Conservation (phyloP, 1,140 invertebrate species). For the Lanistes nyassanus region DNA sequence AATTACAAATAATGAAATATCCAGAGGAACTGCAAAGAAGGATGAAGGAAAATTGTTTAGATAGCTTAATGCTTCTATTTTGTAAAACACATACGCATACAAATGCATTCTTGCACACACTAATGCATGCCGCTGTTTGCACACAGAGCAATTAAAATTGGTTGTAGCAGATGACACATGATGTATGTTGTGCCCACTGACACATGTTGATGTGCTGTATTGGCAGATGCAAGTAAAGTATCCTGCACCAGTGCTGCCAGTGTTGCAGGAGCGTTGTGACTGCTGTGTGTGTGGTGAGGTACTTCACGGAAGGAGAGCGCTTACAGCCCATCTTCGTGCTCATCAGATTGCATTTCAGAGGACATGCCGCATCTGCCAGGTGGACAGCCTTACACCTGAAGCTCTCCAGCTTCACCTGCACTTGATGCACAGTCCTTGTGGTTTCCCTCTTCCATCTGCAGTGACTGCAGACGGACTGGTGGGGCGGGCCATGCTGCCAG, state of each 20-base stretch:
- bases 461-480: slow-evolving; percentile 2
- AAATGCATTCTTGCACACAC: no score
- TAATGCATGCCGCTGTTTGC: no score
- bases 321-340: background rate
- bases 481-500: slow-evolving; percentile 14
- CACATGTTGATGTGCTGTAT: no score
- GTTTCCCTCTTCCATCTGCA: background rate
- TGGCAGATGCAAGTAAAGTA: no score
- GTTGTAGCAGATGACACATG: no score
- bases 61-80: no score
- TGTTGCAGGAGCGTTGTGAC: slow-evolving; percentile 7
- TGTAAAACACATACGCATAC: no score
- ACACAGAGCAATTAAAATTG: no score
- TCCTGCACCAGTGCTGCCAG: background rate
- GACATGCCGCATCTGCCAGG: slow-evolving; percentile 8
- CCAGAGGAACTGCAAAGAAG: no score
- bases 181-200: no score
- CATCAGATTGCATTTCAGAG: slow-evolving; percentile 10
- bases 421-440: slow-evolving; percentile 12
- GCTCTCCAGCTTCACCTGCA: slow-evolving; percentile 21
- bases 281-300: slow-evolving; percentile 24
- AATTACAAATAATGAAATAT: no score
- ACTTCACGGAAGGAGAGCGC: slow-evolving; percentile 2
- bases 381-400: slow-evolving; percentile 11
- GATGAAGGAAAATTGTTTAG: no score